phyloP scores from a whole-genome alignment of 2,797 vertebrate genomes.

The Silurus lanzhouensis region DNA sequence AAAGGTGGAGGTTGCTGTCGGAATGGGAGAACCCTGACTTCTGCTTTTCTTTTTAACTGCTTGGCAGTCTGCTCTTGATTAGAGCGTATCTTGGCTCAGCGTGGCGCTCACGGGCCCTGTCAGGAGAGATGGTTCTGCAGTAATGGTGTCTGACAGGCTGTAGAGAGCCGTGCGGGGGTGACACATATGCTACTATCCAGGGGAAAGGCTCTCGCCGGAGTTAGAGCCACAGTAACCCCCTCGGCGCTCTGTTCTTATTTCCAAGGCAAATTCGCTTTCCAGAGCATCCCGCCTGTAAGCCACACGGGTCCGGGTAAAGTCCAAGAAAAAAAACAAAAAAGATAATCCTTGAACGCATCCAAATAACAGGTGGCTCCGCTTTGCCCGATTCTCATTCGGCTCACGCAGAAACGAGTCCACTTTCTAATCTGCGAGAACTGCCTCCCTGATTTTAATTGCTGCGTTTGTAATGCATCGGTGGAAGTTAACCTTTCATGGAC shows the following conservation, averaged over 20 bases:
- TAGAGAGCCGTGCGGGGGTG: constrained; percentile 68
- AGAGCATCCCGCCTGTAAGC: constrained; percentile 17
- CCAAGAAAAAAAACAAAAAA: background rate
- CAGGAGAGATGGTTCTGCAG: constrained; percentile 70
- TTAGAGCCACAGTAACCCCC: constrained; percentile 55
- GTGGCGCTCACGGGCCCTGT: constrained; percentile 66
- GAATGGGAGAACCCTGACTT: constrained; percentile 25
- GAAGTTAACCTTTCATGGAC: constrained; percentile 50
- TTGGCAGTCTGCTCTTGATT: constrained; percentile 77
- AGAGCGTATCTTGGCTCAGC: constrained; percentile 64
- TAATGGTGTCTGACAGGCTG: constrained; percentile 77
- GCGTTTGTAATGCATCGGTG: constrained; percentile 63
- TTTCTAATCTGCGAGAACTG: constrained; percentile 41
- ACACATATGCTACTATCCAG: constrained; percentile 71
- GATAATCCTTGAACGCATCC: constrained; percentile 18
- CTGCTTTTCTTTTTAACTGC: constrained; percentile 69
- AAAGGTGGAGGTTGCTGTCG: constrained; percentile 42
- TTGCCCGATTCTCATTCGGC: constrained; percentile 40
- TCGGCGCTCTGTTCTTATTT: constrained; percentile 48
- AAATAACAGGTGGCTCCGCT: constrained; percentile 37
- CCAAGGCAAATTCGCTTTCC: constrained; percentile 36
- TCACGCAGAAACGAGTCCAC: constrained; percentile 31
- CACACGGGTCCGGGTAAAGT: constrained; percentile 25
- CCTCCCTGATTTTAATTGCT: constrained; percentile 64
- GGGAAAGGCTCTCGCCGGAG: constrained; percentile 55